These are phyloP conservation scores for Polyergus mexicanus DNA, from an alignment of 1,140 invertebrate species.

Conservation along the genomic window DNA sequence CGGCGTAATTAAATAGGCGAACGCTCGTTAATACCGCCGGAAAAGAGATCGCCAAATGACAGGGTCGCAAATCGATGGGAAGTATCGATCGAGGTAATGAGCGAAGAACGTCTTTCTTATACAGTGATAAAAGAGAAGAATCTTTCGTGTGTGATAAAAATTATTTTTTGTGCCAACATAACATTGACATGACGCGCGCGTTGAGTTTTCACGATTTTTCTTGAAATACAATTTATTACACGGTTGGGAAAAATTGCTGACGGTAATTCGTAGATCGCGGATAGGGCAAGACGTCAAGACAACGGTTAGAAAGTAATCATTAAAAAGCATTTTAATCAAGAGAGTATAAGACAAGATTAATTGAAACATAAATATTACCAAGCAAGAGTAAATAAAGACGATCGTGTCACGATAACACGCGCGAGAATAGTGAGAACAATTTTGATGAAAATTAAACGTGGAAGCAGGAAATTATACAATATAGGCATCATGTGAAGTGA, in stretches of 20 bases:
- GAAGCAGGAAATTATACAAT: not conserved
- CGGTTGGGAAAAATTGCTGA: not conserved
- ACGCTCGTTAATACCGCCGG: conserved; percentile 29
- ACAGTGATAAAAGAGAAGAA: not conserved
- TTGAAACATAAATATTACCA: conserved; percentile 30
- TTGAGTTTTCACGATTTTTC: not conserved
- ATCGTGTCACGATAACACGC: not conserved
- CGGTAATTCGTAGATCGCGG: conserved; percentile 48
- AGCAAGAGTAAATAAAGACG: not conserved
- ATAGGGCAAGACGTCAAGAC: conserved; percentile 29
- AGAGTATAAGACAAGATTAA: not conserved
- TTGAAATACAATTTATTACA: not conserved
- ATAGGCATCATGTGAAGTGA: conserved; percentile 26
- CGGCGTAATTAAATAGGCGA: conserved; percentile 45
- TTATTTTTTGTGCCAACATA: not conserved
- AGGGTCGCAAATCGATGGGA: conserved; percentile 6
- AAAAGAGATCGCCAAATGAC: conserved; percentile 10
- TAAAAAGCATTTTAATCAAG: conserved; percentile 25
- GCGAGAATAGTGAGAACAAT: not conserved
- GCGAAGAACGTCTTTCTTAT: conserved; percentile 16
- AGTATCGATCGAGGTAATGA: conserved; percentile 23
- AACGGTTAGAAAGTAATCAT: conserved; percentile 45
- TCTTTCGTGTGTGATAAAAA: not conserved
- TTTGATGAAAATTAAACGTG: not conserved
- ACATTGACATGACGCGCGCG: not conserved